Conservation (phyloP, 2,797 vertebrate species). For the Semotilus atromaculatus region DNA sequence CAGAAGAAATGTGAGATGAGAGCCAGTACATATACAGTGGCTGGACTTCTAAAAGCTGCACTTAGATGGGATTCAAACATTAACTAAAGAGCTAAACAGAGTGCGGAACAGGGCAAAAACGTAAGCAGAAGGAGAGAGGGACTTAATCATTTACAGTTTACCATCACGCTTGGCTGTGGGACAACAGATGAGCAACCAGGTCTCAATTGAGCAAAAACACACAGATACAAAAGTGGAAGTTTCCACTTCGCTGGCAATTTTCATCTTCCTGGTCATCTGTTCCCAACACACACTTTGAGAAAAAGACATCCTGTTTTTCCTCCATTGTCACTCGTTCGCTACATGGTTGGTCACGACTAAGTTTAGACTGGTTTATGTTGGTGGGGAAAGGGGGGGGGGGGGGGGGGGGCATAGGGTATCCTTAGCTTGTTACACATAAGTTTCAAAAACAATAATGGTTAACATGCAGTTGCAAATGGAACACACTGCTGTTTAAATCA, state of each 20-base stretch:
- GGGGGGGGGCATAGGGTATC: too few relatives aligned
- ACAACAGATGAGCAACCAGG: slow-evolving; percentile 63
- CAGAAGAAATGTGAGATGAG: slow-evolving; percentile 29
- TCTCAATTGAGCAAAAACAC: slow-evolving; percentile 40
- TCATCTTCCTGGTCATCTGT: slow-evolving; percentile 97
- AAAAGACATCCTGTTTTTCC: slow-evolving; percentile 99
- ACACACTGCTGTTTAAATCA: not conserved
- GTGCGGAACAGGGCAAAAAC: slow-evolving; percentile 37
- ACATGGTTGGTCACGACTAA: slow-evolving; percentile 78
- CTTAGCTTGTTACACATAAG: not conserved
- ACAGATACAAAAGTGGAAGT: slow-evolving; percentile 81
- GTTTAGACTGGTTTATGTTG: slow-evolving; percentile 77
- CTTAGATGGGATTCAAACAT: slow-evolving; percentile 64
- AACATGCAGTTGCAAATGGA: not conserved
- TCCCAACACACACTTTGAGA: slow-evolving; percentile 87
- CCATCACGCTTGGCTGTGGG: slow-evolving; percentile 67
- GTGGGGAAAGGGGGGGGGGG: slow-evolving; percentile 39
- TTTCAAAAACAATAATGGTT: slow-evolving; percentile 12
- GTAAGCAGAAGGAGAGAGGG: slow-evolving; percentile 31
- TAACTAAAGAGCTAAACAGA: slow-evolving; percentile 68
- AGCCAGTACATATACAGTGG: not conserved
- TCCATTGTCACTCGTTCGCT: slow-evolving; percentile 89
- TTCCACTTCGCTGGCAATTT: slow-evolving; percentile 94
- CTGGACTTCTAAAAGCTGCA: not conserved
- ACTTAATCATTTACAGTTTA: slow-evolving; percentile 80